Conservation (phyloP, 1,140 invertebrate genomes). For the Apocrypta bakeri region DNA sequence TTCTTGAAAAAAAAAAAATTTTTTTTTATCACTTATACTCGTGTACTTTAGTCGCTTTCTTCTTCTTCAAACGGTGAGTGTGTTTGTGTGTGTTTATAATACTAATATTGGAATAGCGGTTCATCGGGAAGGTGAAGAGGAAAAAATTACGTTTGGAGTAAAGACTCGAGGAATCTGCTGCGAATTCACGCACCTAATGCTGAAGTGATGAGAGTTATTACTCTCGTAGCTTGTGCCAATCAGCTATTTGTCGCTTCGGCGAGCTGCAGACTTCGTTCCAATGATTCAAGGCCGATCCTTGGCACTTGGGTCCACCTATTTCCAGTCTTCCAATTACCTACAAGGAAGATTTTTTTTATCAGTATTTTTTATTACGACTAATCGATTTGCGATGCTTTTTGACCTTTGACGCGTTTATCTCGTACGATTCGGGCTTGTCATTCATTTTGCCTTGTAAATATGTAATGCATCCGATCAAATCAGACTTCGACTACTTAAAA, state of each 20-base stretch:
- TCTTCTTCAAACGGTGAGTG: not conserved
- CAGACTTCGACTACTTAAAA: too few species aligned
- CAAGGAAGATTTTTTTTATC: not conserved
- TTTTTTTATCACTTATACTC: too few species aligned
- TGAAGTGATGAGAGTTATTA: slow-evolving; percentile 68
- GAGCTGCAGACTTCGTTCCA: slow-evolving; percentile 98
- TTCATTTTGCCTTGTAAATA: too few species aligned
- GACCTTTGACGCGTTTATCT: not conserved
- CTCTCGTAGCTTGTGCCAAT: slow-evolving; percentile 98
- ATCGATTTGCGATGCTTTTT: not conserved
- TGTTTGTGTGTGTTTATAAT: too few species aligned
- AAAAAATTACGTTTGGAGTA: too few species aligned
- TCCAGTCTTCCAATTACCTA: slow-evolving; percentile 96
- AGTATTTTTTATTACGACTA: not conserved
- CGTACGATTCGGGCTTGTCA: too few species aligned
- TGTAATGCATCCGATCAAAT: too few species aligned
- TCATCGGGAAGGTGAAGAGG: not conserved
- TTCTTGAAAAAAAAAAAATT: too few species aligned
- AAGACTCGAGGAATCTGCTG: slow-evolving; percentile 14
- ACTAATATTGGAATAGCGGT: slow-evolving; percentile 6
- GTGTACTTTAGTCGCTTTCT: too few species aligned
- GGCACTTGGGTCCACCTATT: slow-evolving; percentile 86
- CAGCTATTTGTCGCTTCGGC: slow-evolving; percentile 96
- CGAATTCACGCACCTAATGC: slow-evolving; percentile 29
- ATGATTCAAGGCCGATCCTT: slow-evolving; percentile 90